phyloP scores from a whole-genome alignment of 2,113 vertebrate genomes.

The Carollia perspicillata region DNA sequence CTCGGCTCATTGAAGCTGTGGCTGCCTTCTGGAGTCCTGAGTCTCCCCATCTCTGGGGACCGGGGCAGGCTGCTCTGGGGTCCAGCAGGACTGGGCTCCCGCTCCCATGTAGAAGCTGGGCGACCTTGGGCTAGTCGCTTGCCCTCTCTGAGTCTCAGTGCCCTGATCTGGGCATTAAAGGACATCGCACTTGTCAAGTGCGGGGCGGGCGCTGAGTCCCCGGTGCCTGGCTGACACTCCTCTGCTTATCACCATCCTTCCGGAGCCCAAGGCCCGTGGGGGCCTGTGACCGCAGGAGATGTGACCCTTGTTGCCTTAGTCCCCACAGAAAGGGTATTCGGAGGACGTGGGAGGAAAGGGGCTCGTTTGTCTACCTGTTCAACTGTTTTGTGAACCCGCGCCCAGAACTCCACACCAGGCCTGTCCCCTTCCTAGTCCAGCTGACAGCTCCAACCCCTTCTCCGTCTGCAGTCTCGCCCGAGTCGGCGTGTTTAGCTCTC shows the following conservation, averaged over 20 bases:
- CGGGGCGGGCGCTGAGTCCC: background rate
- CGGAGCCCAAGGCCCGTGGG: rapidly evolving
- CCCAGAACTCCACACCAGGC: background rate
- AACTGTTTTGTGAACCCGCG: background rate
- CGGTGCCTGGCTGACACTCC: rapidly evolving
- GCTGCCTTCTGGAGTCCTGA: background rate
- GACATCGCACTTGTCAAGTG: background rate
- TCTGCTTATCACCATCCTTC: background rate
- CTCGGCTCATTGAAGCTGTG: background rate
- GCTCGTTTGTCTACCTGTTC: background rate
- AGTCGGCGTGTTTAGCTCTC: background rate
- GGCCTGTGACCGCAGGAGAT: background rate
- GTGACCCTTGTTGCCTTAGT: background rate
- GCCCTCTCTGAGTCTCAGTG: background rate
- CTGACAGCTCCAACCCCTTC: background rate
- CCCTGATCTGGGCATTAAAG: background rate
- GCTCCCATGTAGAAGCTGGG: background rate
- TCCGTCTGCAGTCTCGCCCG: background rate
- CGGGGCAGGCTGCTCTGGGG: background rate
- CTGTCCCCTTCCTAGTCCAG: background rate
- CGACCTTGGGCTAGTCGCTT: background rate
- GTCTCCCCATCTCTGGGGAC: background rate
- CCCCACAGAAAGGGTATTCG: background rate
- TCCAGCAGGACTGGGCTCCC: background rate
- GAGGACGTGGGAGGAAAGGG: background rate